Percentiles rank a stretch among this genome's conserved stretches.
Evolutionary conservation across 2,113 vertebrate genomes (phyloP).

Genomic region (Seriola aureovittata): DNA sequence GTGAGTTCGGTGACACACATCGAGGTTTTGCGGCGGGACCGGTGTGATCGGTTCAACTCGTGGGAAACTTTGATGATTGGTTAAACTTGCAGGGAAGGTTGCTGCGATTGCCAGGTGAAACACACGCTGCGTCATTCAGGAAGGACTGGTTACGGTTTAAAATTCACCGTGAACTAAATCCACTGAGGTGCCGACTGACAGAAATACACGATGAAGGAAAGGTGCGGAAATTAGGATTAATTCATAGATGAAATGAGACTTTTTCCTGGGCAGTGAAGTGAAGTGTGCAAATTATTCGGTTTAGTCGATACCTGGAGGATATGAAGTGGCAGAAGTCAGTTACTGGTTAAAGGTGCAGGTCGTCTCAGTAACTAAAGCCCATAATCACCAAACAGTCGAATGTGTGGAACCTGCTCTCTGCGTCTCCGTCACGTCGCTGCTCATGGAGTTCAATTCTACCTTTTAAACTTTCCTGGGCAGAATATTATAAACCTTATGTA

Average conservation of each 20-base stretch:
- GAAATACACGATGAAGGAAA: background rate
- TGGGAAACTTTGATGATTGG: too few species aligned
- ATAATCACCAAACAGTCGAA: background rate
- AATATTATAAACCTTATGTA: slow-evolving; percentile 52
- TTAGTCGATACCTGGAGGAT: background rate
- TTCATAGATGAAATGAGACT: background rate
- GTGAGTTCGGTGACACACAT: too few species aligned
- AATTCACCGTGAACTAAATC: slow-evolving; percentile 1
- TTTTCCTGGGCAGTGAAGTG: background rate
- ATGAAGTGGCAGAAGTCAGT: background rate
- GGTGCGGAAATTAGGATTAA: background rate
- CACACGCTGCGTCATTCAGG: too few species aligned
- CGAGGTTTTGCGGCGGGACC: too few species aligned
- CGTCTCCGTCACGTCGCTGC: background rate
- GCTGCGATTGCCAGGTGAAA: too few species aligned
- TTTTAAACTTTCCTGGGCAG: background rate
- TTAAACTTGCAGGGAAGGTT: too few species aligned
- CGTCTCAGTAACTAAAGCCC: background rate
- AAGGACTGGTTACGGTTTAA: background rate
- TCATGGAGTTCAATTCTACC: slow-evolving; percentile 3
- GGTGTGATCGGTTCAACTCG: too few species aligned
- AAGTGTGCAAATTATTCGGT: background rate
- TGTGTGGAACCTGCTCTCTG: background rate
- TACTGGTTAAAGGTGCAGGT: background rate
- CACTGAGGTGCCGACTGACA: background rate